Base-by-base conservation (phyloP, 2,797 vertebrate species). In the Heteromormyrus szaboi region DNA sequence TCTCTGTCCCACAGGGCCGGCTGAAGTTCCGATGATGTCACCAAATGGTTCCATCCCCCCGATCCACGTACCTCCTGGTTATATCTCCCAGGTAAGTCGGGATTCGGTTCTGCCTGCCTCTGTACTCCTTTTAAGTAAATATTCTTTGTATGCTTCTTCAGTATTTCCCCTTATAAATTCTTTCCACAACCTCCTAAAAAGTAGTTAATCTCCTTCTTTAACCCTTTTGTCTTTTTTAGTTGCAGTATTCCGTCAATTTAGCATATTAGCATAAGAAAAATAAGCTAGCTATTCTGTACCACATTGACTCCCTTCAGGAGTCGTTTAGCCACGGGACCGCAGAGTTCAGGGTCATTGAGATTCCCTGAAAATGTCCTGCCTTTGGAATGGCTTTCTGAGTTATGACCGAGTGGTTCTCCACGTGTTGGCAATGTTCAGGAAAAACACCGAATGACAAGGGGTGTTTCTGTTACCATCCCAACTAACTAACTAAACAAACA, bases 11-110 rank as follows among this genome's bases (percentile, higher is more conserved):
- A 3, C 91, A 99, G 98, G 98, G 93, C 98, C 98, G 89, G 98
- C 98, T 90, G 98, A 99, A 93, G 98, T 99, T 94, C 98, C 98
- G 89, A 99, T 99, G 98, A 98, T 99, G 98, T 99, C 98, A 92
- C 98, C 98, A 51, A 98, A 99, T 91, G 98, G 98, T 90, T 99
- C 98, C 86, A 99, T 99, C 91, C 98, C 98, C 89, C 98, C 98
- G 89, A 99, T 99, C 92, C 98, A 99, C 33, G 98, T 99, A 46
- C 98, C 98, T 92, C 98, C 98, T 0, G 98, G 98, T 92, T 99
- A 99, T 92, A 98, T 99, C 95, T 99, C 98, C 93, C 98, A 99
- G 97, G 98, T 99, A 94, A 87, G 87, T 72, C 12, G 12, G 81
- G 86, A 56, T 54, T 37, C 11, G 11, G 84, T 53, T 33, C 50